phyloP scores from a whole-genome alignment of 2,888 invertebrate species.

The Thecophora atra region DNA sequence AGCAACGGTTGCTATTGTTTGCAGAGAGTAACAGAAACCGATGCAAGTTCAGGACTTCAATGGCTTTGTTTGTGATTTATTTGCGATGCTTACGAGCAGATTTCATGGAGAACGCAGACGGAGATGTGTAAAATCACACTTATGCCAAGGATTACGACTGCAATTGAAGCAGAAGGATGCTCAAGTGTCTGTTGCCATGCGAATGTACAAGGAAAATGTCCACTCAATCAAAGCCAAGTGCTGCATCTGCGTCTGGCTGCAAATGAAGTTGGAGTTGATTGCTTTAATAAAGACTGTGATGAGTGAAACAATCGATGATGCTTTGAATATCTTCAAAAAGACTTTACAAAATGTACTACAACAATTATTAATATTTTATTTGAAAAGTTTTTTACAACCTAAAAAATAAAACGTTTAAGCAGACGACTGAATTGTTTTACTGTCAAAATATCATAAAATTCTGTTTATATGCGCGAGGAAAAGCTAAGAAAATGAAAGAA shows the following conservation, averaged over 20 bases:
- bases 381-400: too few relatives aligned
- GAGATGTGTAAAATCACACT: background rate
- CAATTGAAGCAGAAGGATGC: constrained; percentile 20
- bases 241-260: background rate
- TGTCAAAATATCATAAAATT: too few relatives aligned
- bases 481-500: background rate
- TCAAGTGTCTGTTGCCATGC: constrained; percentile 9
- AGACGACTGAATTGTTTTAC: too few relatives aligned
- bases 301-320: too few relatives aligned
- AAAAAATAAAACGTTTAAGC: too few relatives aligned
- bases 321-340: too few relatives aligned
- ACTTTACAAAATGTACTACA: too few relatives aligned
- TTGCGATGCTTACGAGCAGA: constrained; percentile 30
- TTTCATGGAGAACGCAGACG: constrained; percentile 14
- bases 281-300: too few relatives aligned
- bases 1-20: constrained; percentile 2
- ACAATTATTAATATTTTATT: too few relatives aligned
- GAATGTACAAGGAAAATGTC: background rate
- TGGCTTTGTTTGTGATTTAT: constrained; percentile 33
- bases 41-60: background rate
- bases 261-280: background rate
- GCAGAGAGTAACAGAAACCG: constrained; percentile 5
- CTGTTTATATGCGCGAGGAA: too few relatives aligned
- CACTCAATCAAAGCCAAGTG: constrained; percentile 6
- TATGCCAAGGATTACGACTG: constrained; percentile 13